Base-by-base conservation (phyloP, 2,888 invertebrate genomes). In the Marronus borbonicus region DNA sequence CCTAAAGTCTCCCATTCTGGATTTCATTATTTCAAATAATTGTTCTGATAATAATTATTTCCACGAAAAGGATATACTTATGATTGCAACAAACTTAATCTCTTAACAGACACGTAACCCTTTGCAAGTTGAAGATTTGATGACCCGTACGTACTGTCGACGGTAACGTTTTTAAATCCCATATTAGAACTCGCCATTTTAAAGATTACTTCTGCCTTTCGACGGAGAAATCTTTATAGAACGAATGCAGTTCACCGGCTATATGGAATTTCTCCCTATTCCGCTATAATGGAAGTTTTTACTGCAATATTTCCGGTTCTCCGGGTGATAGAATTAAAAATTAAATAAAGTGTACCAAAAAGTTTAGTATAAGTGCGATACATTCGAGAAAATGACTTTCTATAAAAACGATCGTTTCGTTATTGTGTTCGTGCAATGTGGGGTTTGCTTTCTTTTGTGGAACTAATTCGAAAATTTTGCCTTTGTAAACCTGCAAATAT, bases 241-340 rank as follows among this genome's bases (percentile, higher is more conserved):
- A 36, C 31, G 31, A 31, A 31, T 64, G 64, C 64, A 64, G n/a
- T 36, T 31, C 64, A 10, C 2, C n/a, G 31, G 28, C 31, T 64
- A 64, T 64, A 10, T 28, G 64, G 64, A 31, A 64, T 64, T 4
- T 64, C 55, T 55, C 55, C 55, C 17, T 44, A 55, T 55, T 55
- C 20, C 55, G 55, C 55, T 55, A 55, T 55, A 55, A 55, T 55
- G 55, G 55, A 55, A 55, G 3, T 55, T 55, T 55, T 55, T 55
- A 20, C 1, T 55, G 20, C 55, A n/a, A 55, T 55, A 55, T 7
- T n/a, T n/a, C n/a, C 17, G 55, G 7, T 7, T 0, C 3, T 64
- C 8, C 14, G 36, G 36, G 36, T 14, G 14, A 10, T 14, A 12
- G 64, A 64, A 31, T 64, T 64, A 64, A 64, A 64, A 64, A 64